Base-by-base conservation (phyloP, 2,888 invertebrate genomes). In the Ligdia adustata region DNA sequence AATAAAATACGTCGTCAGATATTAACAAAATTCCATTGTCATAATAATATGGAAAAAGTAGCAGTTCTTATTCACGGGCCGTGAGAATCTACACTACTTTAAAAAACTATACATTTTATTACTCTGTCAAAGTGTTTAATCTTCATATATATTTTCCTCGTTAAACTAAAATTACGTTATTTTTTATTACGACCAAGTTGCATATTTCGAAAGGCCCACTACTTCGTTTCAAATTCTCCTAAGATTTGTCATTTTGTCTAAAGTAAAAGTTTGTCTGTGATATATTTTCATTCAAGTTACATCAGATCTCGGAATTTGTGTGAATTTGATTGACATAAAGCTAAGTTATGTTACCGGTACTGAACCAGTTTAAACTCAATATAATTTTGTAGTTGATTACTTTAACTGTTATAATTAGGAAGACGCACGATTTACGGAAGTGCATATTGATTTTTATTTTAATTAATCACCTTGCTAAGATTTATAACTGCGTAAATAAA, bases 171-270 rank as follows among this genome's bases (percentile, higher is more conserved):
- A 15, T 2, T 11, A 14, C 1, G 6, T 0, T 14, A 9, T 34
- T 13, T 38, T 26, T 38, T 18, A 35, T 26, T 35, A 2, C n/a
- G 42, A 43, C 42, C 40, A 22, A 31, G 44, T 32, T 2, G 13
- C 13, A 20, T 7, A 9, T 6, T n/a, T 34, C 6, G 3, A 3
- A 18, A 45, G 62, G 53, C 72, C 74, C 64, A 74, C 73, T 37
- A 49, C 59, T 41, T 53, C 56, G 45, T 59, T 54, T 59, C 53
- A 58, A 68, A 70, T 72, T 68, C 71, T 60, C 59, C 33, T 20
- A 53, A 61, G 69, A 72, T 75, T 71, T 73, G 70, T 75, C 74
- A 72, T 69, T 64, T 52, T 33, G 41, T 44, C 52, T 54, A 56
- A 48, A 34, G 54, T 50, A 37, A 40, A 42, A 28, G 39, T 31